These are phyloP conservation scores for Protaetia brevitarsis DNA, from an alignment of 1,140 invertebrate genomes.

Conservation along the genomic window DNA sequence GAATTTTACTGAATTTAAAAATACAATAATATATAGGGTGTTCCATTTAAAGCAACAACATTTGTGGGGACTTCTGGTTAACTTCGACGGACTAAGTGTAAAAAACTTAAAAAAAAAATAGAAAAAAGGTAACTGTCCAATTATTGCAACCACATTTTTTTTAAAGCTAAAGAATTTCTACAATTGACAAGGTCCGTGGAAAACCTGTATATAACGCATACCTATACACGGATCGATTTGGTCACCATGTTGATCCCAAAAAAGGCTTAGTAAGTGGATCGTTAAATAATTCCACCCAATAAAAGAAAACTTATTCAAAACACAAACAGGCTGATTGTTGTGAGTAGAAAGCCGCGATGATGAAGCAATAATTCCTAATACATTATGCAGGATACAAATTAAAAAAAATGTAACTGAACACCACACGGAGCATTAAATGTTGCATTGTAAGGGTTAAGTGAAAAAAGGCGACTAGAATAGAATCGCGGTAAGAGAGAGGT, in stretches of 20 bases:
- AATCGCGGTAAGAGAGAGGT: constrained; percentile 28
- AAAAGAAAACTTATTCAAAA: constrained; percentile 19
- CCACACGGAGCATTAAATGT: constrained; percentile 2
- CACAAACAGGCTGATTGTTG: constrained; percentile 16
- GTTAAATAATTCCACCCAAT: constrained; percentile 22
- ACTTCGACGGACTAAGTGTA: no score
- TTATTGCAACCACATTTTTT: no score
- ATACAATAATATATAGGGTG: no score
- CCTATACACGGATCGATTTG: background rate
- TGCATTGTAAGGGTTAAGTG: constrained; percentile 10
- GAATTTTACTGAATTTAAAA: no score
- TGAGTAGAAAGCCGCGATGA: constrained; percentile 7
- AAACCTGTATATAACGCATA: background rate
- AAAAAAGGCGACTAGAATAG: constrained; percentile 13
- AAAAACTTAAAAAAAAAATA: no score
- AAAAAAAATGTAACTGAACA: constrained; percentile 18
- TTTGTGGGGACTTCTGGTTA: no score
- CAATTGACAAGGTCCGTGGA: no score
- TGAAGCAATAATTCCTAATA: constrained; percentile 21
- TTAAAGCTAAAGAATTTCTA: no score
- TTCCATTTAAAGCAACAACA: no score
- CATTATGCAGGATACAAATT: constrained; percentile 22
- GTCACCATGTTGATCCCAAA: background rate
- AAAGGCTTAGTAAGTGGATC: background rate
- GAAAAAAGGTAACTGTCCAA: no score